Percentiles rank a stretch among this genome's conserved stretches.
These are phyloP conservation scores for Gallinago paraguaiae DNA, from an alignment of 2,113 vertebrate species.

Conservation along the genomic window DNA sequence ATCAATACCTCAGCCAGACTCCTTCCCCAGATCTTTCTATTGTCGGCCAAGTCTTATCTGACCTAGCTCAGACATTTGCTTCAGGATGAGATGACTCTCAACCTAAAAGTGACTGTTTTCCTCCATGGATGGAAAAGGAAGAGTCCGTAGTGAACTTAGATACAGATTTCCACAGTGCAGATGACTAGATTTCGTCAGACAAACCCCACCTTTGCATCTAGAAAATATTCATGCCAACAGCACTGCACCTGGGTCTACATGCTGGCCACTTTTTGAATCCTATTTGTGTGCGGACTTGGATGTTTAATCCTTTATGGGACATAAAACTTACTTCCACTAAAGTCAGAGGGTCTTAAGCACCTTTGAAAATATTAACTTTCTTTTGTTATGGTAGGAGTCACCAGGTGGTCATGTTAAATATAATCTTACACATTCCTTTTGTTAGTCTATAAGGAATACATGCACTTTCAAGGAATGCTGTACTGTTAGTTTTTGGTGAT, in stretches of 20 bases:
- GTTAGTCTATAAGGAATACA: conserved; percentile 2
- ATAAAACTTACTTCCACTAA: not conserved
- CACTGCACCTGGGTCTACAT: not conserved
- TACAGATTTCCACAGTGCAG: not conserved
- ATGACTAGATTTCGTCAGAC: not conserved
- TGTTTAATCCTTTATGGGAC: not conserved
- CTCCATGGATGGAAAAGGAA: not conserved
- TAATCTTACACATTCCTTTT: conserved; percentile 50
- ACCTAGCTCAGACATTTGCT: not conserved
- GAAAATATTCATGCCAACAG: not conserved
- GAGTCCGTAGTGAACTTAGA: not conserved
- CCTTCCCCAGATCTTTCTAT: not conserved
- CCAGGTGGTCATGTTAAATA: conserved; percentile 46
- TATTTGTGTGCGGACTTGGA: not conserved
- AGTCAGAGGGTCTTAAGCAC: not conserved
- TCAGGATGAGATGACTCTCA: not conserved
- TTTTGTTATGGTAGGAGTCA: conserved; percentile 19
- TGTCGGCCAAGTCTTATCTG: not conserved
- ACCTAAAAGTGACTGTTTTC: not conserved
- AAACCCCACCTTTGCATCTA: not conserved
- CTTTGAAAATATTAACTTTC: conserved; percentile 47
- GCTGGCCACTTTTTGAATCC: not conserved
- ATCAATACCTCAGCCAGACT: not conserved
- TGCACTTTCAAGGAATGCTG: conserved; percentile 47
- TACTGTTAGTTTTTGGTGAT: conserved; percentile 33